Evolutionary conservation across 2,888 invertebrate species (phyloP).

Genomic region (Idaea dimidiata): DNA sequence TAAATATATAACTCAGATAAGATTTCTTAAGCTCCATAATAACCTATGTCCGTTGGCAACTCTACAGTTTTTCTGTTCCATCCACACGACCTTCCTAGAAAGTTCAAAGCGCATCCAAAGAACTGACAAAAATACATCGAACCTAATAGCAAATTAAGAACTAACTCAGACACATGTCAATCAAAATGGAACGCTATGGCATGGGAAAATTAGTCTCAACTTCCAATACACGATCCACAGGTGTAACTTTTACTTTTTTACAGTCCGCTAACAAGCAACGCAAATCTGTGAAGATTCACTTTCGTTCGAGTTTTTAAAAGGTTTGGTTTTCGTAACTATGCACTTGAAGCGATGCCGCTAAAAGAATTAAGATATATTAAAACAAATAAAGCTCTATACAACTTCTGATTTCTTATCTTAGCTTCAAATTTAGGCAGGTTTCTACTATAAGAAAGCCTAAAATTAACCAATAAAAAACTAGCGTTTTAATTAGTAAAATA

Average conservation of each 20-base stretch:
- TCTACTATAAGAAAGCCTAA: too few species aligned
- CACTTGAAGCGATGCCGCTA: neutral
- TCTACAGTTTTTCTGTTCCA: constrained; percentile 33
- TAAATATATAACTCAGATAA: too few species aligned
- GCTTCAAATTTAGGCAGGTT: too few species aligned
- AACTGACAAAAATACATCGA: constrained; percentile 48
- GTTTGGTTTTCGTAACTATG: neutral
- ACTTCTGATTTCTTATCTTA: too few species aligned
- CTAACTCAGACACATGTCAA: constrained; percentile 22
- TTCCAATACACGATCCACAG: constrained; percentile 8
- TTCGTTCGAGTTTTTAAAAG: constrained; percentile 40
- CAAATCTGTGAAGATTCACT: constrained; percentile 50
- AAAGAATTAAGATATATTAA: too few species aligned
- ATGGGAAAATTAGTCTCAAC: constrained; percentile 30
- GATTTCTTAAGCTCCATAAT: too few species aligned
- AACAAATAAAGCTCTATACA: too few species aligned
- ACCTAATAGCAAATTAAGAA: constrained; percentile 43
- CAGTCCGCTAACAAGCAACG: constrained; percentile 36
- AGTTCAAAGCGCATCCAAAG: constrained; percentile 48
- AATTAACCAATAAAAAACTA: too few species aligned
- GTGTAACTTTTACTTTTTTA: constrained; percentile 55
- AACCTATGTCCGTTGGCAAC: too few species aligned
- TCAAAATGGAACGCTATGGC: constrained; percentile 40
- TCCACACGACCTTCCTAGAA: constrained; percentile 67
- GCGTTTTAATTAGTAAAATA: too few species aligned